Percentiles rank a stretch among this genome's conserved stretches.
Evolutionary conservation across 1,140 invertebrate genomes (phyloP).

Genomic region (Trinorchestia longiramus): DNA sequence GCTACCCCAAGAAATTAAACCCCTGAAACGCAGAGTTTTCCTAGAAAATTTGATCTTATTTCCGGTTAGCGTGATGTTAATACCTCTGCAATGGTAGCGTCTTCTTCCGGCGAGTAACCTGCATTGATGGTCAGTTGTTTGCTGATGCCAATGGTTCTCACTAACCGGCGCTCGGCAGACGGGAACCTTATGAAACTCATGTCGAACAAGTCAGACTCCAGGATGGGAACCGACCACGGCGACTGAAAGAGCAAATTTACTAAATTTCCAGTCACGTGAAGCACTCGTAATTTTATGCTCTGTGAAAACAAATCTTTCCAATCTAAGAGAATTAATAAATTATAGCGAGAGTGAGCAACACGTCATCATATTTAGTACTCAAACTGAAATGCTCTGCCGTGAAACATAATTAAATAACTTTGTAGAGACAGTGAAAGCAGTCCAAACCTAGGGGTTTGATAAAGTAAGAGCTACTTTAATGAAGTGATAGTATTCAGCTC

Average conservation of each 20-base stretch:
- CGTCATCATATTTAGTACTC: too few relatives aligned
- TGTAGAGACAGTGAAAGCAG: too few relatives aligned
- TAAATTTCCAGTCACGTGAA: background rate
- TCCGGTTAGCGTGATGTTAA: background rate
- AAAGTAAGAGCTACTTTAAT: too few relatives aligned
- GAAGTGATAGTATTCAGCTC: too few relatives aligned
- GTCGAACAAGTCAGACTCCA: constrained; percentile 40
- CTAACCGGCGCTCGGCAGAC: constrained; percentile 52
- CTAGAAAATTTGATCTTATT: background rate
- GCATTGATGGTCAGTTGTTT: constrained; percentile 44
- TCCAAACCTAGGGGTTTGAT: too few relatives aligned
- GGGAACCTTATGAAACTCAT: constrained; percentile 55
- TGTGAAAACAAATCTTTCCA: background rate
- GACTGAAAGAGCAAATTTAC: background rate
- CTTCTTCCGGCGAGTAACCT: constrained; percentile 30
- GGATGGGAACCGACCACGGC: constrained; percentile 6
- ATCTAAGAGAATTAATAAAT: too few relatives aligned
- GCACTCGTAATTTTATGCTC: background rate
- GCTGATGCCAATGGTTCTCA: constrained; percentile 57
- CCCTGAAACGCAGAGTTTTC: too few relatives aligned
- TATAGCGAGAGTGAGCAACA: too few relatives aligned
- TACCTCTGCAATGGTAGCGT: constrained; percentile 52
- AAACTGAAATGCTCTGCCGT: too few relatives aligned
- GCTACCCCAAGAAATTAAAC: too few relatives aligned
- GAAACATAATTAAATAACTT: too few relatives aligned